phyloP scores from a whole-genome alignment of 1,140 invertebrate genomes.

The Meloidogyne exigua region DNA sequence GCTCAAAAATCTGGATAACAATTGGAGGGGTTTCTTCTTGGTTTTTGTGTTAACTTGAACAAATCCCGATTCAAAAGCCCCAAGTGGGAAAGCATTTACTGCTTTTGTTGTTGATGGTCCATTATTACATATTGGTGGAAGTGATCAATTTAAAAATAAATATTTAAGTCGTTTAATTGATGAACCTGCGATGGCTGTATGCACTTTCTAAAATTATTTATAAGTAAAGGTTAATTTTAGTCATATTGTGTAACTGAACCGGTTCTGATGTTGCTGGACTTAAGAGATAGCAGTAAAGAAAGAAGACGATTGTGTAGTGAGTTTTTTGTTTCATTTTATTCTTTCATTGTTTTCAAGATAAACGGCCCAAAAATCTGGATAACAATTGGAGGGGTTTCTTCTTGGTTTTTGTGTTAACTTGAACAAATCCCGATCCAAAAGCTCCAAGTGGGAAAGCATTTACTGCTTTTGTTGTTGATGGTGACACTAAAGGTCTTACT shows the following conservation, averaged over 20 bases:
- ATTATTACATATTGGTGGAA: conserved; percentile 81
- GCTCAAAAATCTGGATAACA: conserved; percentile 87
- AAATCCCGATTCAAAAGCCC: too few species aligned
- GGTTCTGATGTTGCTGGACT: conserved; percentile 74
- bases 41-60: too few species aligned
- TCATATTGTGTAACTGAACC: conserved; percentile 92
- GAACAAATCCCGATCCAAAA: conserved; percentile 90
- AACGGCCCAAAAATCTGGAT: conserved; percentile 81
- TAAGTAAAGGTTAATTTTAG: conserved; percentile 38
- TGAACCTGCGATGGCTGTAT: conserved; percentile 78
- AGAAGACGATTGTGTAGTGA: conserved; percentile 81
- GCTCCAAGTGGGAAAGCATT: conserved; percentile 83
- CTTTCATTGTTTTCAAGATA: conserved; percentile 62
- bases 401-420: conserved; percentile 96
- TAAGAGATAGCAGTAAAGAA: conserved; percentile 81
- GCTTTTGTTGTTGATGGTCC: too few species aligned
- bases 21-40: conserved; percentile 93
- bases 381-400: conserved; percentile 91
- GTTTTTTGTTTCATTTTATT: conserved; percentile 66
- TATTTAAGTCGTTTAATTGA: conserved; percentile 82
- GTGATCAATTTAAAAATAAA: conserved; percentile 84
- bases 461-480: conserved; percentile 92
- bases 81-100: too few species aligned
- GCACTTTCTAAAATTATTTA: conserved; percentile 16
- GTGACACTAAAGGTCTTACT: conserved; percentile 79